Conservation (phyloP, 2,888 invertebrate species). For the Drosophila neotestacea region DNA sequence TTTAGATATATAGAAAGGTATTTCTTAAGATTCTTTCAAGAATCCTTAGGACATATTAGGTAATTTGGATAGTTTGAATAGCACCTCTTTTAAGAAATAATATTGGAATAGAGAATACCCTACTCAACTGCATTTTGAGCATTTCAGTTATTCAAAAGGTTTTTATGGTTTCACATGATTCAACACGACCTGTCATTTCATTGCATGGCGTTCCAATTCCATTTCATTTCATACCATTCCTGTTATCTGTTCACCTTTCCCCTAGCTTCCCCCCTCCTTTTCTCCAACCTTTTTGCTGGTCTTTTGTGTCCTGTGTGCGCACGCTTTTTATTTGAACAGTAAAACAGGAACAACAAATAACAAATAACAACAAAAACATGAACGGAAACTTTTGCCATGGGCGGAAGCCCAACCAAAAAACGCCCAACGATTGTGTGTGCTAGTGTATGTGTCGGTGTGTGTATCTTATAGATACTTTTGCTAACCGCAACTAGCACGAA, state of each 20-base stretch:
- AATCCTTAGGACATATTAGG: too few relatives aligned
- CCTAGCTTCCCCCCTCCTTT: neutral
- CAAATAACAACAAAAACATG: slow-evolving; percentile 28
- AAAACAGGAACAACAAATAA: slow-evolving; percentile 26
- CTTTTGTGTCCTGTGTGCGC: slow-evolving; percentile 55
- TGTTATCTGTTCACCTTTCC: slow-evolving; percentile 5
- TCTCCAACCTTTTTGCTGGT: neutral
- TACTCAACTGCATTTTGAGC: neutral
- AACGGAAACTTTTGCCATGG: slow-evolving; percentile 42
- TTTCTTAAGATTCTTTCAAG: too few relatives aligned
- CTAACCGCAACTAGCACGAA: slow-evolving; percentile 58
- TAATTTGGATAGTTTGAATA: too few relatives aligned
- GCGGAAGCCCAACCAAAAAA: slow-evolving; percentile 59
- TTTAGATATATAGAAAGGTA: neutral
- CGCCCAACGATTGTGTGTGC: slow-evolving; percentile 40
- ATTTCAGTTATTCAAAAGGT: neutral
- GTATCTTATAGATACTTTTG: slow-evolving; percentile 74
- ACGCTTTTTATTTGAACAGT: slow-evolving; percentile 57
- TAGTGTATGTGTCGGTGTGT: slow-evolving; percentile 13
- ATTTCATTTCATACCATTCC: neutral
- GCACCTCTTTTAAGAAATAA: neutral
- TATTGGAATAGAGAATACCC: neutral
- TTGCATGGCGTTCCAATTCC: slow-evolving; percentile 14
- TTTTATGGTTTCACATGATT: slow-evolving; percentile 2
- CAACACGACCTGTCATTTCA: slow-evolving; percentile 1